phyloP scores from a whole-genome alignment of 2,797 vertebrate species.

The Trachurus trachurus region DNA sequence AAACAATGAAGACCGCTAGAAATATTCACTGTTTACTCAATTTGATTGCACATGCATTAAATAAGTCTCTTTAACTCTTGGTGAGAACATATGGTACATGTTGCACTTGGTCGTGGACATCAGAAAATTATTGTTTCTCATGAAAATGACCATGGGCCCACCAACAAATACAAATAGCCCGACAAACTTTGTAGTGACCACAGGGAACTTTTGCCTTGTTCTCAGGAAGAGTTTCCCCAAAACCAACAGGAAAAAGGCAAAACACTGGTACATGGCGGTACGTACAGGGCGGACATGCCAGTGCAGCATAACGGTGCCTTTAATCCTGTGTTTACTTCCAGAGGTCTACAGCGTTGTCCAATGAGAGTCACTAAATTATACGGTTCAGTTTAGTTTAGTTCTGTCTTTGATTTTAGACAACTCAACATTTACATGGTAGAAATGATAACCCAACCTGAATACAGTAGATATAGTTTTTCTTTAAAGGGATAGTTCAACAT shows the following conservation, averaged over 20 bases:
- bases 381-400: too few species aligned
- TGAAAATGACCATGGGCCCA: background rate
- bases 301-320: background rate
- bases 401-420: too few species aligned
- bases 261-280: background rate
- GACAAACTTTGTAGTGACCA: too few species aligned
- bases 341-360: background rate
- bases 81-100: background rate
- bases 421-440: too few species aligned
- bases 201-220: too few species aligned
- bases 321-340: background rate
- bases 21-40: background rate
- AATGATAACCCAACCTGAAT: too few species aligned
- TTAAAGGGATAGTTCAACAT: too few species aligned
- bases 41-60: constrained; percentile 1
- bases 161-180: background rate
- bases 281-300: background rate
- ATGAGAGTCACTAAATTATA: too few species aligned
- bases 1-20: too few species aligned
- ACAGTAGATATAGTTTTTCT: too few species aligned
- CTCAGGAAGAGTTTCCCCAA: background rate
- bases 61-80: background rate
- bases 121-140: background rate
- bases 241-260: background rate
- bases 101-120: background rate